Base-by-base conservation (phyloP, 2,888 invertebrate species). In the Diadegma fenestrale region DNA sequence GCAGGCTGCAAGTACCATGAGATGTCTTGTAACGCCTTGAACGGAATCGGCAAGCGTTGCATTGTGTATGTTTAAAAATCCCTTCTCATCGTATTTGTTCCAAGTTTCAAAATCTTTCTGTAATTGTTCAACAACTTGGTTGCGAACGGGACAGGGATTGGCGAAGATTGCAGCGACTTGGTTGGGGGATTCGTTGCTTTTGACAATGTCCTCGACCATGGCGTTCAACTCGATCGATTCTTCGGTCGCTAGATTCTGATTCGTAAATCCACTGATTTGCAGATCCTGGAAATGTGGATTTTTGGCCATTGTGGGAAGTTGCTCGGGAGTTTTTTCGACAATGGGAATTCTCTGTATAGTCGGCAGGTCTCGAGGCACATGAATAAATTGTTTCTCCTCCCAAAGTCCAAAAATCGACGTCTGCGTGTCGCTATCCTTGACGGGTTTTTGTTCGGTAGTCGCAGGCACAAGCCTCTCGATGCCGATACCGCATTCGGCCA, bases 51-150 rank as follows among this genome's bases (percentile, higher is more conserved):
- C 71, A 0, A 91, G 8, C 10, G 93, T 91, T 2, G 93, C 92
- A 77, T 72, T 89, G 73, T 93, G 93, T 85, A 93, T 91, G 10
- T 88, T 90, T 26, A 93, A 75, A 72, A 89, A 79, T 12, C 93
- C 93, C 19, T 89, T 82, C 1, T 88, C 82, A 78, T 93, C 91
- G 41, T 79, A 89, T 5, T 84, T 77, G 26, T 86, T 89, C 26
- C 87, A 82, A 48, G 69, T 80, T 26, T 86, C 63, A 30, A 90
- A 91, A 77, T 93, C 93, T 33, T 19, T 81, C 58, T 89, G 68
- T 48, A 93, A 63, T 71, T 91, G 88, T 0, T 75, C 68, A 6
- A 82, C 43, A 10, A 90, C 51, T 17, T 78, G 85, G 7, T 76
- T 75, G 14, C 81, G 77, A 0, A 88, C 51, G 2, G 77, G 64